These are phyloP conservation scores for Arctocebus calabarensis DNA, from an alignment of 2,797 vertebrate species.

Conservation along the genomic window DNA sequence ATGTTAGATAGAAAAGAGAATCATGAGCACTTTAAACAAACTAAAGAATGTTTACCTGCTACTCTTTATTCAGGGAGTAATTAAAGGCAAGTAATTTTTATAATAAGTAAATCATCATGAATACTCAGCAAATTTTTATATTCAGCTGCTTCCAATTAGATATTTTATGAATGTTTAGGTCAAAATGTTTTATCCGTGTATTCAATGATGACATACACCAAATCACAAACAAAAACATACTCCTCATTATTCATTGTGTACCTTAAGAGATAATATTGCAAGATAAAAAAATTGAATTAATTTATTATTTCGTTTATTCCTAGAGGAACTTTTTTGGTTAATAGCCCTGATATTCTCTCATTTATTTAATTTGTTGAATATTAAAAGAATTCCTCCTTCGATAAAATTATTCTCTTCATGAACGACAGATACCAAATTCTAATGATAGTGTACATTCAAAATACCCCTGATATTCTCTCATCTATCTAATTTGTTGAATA, in stretches of 20 bases:
- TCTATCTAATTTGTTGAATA: background rate
- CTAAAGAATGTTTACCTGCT: background rate
- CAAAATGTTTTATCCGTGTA: background rate
- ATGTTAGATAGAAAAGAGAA: background rate
- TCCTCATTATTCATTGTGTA: background rate
- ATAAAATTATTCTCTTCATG: conserved; percentile 9
- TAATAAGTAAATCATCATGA: background rate
- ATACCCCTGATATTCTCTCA: background rate
- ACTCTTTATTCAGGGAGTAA: conserved; percentile 11
- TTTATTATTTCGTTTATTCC: background rate
- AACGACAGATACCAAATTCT: background rate
- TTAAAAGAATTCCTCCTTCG: background rate
- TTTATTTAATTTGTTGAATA: background rate
- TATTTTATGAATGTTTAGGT: background rate
- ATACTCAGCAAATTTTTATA: background rate
- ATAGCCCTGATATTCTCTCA: background rate
- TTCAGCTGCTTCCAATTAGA: background rate
- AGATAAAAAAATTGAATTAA: background rate
- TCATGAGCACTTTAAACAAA: background rate
- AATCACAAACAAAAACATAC: background rate
- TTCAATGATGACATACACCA: background rate
- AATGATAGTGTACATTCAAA: conserved; percentile 32
- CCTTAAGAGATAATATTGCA: background rate
- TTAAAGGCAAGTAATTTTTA: conserved; percentile 10
- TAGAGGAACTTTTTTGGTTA: background rate